Evolutionary conservation across 1,140 invertebrate species (phyloP).

Genomic region (Bursaphelenchus mucronatus): DNA sequence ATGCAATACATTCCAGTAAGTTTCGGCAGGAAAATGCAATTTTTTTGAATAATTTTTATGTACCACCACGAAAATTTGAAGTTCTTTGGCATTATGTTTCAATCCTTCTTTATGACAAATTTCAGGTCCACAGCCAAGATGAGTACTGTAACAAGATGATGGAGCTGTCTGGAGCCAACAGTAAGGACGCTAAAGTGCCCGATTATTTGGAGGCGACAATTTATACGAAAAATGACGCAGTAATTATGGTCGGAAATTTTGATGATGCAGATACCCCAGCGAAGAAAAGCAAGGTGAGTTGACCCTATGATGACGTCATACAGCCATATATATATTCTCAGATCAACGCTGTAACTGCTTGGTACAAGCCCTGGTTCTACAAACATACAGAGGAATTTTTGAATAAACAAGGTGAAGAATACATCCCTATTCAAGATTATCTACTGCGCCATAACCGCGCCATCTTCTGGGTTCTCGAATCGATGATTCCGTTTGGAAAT

Average conservation of each 20-base stretch:
- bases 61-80: background rate
- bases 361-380: conserved; percentile 70
- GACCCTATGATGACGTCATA: conserved; percentile 8
- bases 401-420: conserved; percentile 63
- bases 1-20: conserved; percentile 65
- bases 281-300: conserved; percentile 41
- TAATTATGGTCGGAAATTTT: conserved; percentile 66
- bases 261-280: conserved; percentile 58
- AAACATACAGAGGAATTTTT: conserved; percentile 67
- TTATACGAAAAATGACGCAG: conserved; percentile 64
- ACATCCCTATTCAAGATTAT: conserved; percentile 66
- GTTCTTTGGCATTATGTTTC: background rate
- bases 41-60: background rate
- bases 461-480: conserved; percentile 69
- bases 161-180: conserved; percentile 63
- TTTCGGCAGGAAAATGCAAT: background rate
- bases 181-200: conserved; percentile 60
- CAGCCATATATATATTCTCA: conserved; percentile 34
- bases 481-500: conserved; percentile 79
- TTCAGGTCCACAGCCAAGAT: conserved; percentile 61
- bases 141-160: conserved; percentile 65
- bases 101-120: background rate
- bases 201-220: conserved; percentile 67
- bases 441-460: conserved; percentile 65
- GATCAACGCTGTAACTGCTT: conserved; percentile 64